A percentile compares a stretch with the other conserved stretches of the same genome.
Conservation (phyloP, 1,140 invertebrate species). For the Oreohelix idahoensis region DNA sequence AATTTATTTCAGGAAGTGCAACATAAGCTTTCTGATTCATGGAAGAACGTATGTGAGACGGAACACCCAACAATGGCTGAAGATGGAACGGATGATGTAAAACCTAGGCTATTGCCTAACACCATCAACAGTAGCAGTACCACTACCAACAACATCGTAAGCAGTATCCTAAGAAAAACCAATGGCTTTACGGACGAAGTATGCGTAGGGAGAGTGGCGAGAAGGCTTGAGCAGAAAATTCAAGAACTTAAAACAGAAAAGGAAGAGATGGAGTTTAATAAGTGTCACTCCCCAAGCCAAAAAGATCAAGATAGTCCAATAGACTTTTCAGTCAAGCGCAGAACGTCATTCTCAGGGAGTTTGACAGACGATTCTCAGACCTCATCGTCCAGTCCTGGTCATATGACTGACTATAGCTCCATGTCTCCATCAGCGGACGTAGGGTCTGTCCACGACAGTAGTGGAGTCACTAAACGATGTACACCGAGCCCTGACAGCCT, state of each 20-base stretch:
- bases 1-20: not conserved
- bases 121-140: not conserved
- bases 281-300: not conserved
- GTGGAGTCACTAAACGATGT: not conserved
- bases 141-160: not conserved
- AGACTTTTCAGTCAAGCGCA: slow-evolving; percentile 53
- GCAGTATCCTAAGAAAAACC: not conserved
- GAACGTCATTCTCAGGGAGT: slow-evolving; percentile 41
- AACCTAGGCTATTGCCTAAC: not conserved
- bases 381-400: slow-evolving; percentile 40
- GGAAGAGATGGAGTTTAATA: slow-evolving; percentile 5
- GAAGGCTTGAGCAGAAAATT: slow-evolving; percentile 22
- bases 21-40: slow-evolving; percentile 10
- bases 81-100: not conserved
- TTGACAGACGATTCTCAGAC: slow-evolving; percentile 44
- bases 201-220: not conserved
- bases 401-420: slow-evolving; percentile 1
- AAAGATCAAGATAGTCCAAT: slow-evolving; percentile 50
- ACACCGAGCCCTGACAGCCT: not conserved
- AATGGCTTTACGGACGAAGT: not conserved
- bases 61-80: slow-evolving; percentile 28
- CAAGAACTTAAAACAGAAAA: slow-evolving; percentile 20
- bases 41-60: slow-evolving; percentile 5
- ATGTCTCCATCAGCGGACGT: not conserved
- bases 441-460: not conserved